Evolutionary conservation across 1,140 invertebrate species (phyloP), one percentile per base, ranked within the genome.

Genomic region (Drosophila nebulosa): DNA sequence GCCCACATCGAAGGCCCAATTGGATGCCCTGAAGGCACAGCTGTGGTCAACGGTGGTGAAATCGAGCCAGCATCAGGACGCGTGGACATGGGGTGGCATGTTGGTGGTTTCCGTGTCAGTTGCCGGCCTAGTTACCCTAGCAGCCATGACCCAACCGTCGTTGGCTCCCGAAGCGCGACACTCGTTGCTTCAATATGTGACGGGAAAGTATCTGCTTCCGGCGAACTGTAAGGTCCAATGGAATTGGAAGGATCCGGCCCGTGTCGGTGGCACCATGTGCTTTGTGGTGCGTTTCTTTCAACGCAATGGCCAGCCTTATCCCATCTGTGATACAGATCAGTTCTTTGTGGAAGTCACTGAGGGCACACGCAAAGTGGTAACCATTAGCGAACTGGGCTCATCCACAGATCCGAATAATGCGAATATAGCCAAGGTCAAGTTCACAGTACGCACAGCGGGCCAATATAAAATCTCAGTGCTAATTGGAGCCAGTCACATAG

Each of bases 251-350:
- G 97, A 98, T 90, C 97, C 97, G 12, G 94, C 96, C 66, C 92
- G 94, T 9, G 97, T 98, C 0, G 97, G 97, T 9, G 96, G 96
- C 90, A 97, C 97, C 3, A 96, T 97, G 93, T 96, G 96, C 80
- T 98, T 98, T 91, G 96, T 94, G 59, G 95, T 98, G 52, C 93
- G 97, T 93, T 98, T 98, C 92, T 98, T 95, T 92, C 97, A 98
- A 92, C 95, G 97, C 79, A 98, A 98, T 89, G 96, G 97, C 21
- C 96, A 97, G 88, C 96, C 97, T 63, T 98, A 98, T 93, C 97
- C 97, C 74, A 96, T 98, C 74, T 97, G 96, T 92, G 96, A 97
- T 93, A 96, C 96, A 60, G 97, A 98, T 92, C 95, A 96, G 91
- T 93, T 98, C 56, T 94, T 95, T 73, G 95, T 98, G 24, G 96